Conservation (phyloP, 2,113 vertebrate species). For the pig (Sus scrofa) region T2T-Sscrofa CM000824.6:215089001-215089500, state of each 20-base stretch:
- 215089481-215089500: conserved; percentile 66
- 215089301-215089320: conserved; percentile 40
- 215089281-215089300: neutral
- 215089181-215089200: neutral
- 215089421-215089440: conserved; percentile 36
- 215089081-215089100: neutral
- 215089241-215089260: conserved; percentile 10
- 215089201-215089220: neutral
- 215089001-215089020: neutral
- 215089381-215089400: conserved; percentile 50
- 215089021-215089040: neutral
- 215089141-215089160: neutral
- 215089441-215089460: conserved; percentile 65
- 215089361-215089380: neutral
- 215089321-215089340: conserved; percentile 21
- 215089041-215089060: neutral
- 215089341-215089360: conserved; percentile 11
- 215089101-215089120: neutral
- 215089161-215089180: neutral
- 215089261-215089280: conserved; percentile 7
- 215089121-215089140: neutral
- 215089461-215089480: conserved; percentile 60
- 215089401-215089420: neutral
- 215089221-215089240: conserved; percentile 26
- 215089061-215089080: conserved; percentile 26